A percentile compares a stretch with the other conserved stretches of the same genome.
These are phyloP conservation scores for Odobenus rosmarus DNA, from an alignment of 2,113 vertebrate genomes.

Conservation along the genomic window DNA sequence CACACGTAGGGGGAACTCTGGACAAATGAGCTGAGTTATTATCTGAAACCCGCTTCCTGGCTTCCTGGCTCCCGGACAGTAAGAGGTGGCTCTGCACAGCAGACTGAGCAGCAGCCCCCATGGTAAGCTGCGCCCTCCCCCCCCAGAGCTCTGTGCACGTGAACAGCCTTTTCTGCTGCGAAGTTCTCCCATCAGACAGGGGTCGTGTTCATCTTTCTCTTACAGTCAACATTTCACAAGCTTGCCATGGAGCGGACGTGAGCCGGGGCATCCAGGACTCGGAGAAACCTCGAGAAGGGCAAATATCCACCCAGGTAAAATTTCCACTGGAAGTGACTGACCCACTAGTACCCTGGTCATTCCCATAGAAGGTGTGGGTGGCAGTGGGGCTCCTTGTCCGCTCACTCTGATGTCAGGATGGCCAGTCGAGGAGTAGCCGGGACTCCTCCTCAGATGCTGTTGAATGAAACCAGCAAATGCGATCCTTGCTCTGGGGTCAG, in stretches of 20 bases:
- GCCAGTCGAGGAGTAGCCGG: conserved; percentile 62
- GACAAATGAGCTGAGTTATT: neutral
- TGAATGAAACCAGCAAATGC: conserved; percentile 80
- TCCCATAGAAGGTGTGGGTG: neutral
- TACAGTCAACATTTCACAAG: fast-evolving
- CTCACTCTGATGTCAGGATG: conserved; percentile 65
- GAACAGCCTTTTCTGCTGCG: neutral
- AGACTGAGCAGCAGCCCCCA: fast-evolving
- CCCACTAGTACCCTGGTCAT: neutral
- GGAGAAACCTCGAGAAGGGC: neutral
- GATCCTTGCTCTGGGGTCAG: conserved; percentile 79
- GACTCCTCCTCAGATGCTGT: conserved; percentile 78
- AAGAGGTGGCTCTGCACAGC: too few species aligned
- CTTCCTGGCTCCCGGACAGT: neutral
- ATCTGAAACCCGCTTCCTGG: fast-evolving
- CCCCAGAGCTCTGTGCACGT: fast-evolving
- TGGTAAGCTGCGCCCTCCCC: fast-evolving
- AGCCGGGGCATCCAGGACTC: neutral
- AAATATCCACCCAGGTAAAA: neutral
- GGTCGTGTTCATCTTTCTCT: fast-evolving
- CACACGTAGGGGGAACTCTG: neutral
- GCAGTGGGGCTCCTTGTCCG: conserved; percentile 61
- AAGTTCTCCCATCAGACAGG: neutral
- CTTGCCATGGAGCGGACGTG: neutral
- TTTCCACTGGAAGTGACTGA: conserved; percentile 59